These are phyloP conservation scores for Edolisoma coerulescens DNA, from an alignment of 2,113 vertebrate species.

Conservation along the genomic window DNA sequence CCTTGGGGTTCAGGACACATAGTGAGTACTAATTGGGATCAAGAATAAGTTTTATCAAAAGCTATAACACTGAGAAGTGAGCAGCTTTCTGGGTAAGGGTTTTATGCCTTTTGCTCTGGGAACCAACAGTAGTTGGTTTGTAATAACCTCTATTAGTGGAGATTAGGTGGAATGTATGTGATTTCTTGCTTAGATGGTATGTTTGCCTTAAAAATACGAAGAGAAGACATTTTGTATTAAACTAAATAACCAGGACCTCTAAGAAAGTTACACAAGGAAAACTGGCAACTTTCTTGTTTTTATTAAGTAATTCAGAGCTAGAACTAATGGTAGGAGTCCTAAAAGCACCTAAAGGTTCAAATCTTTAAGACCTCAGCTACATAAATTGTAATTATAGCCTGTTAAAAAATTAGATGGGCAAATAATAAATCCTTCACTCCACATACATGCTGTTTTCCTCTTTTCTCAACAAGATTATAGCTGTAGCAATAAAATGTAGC, in stretches of 20 bases:
- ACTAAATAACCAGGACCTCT: background rate
- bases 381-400: background rate
- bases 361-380: background rate
- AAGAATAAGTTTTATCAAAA: background rate
- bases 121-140: background rate
- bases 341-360: background rate
- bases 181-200: background rate
- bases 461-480: background rate
- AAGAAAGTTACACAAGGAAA: background rate
- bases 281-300: background rate
- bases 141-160: background rate
- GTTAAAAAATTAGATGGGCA: background rate
- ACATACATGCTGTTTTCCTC: background rate
- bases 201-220: background rate
- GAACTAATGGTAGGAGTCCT: background rate
- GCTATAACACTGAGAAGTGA: background rate
- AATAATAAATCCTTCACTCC: background rate
- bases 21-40: background rate
- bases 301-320: background rate
- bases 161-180: background rate
- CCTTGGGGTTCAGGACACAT: background rate
- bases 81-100: background rate
- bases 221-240: background rate
- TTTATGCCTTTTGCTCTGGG: background rate
- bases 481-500: background rate